A percentile compares a stretch with the other conserved stretches of the same genome.
Evolutionary conservation across 2,888 invertebrate species (phyloP).

Genomic region (Sylvicola cinctus): DNA sequence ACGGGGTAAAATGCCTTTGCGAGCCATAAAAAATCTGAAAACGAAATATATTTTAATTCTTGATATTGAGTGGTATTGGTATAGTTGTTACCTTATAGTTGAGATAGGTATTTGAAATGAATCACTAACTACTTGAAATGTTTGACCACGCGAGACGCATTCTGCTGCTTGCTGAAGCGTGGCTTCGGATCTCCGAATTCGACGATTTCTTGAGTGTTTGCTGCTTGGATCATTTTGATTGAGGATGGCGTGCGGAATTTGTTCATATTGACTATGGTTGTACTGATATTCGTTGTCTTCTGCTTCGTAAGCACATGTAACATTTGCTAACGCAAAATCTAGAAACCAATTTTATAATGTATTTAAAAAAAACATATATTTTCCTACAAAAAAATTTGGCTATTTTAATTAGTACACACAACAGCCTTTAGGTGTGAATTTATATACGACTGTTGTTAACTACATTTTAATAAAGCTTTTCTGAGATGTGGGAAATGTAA

Average conservation of each 20-base stretch:
- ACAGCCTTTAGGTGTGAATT: too few relatives aligned
- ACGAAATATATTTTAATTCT: conserved; percentile 3
- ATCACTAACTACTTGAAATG: conserved; percentile 71
- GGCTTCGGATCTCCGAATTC: conserved; percentile 54
- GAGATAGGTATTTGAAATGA: conserved; percentile 77
- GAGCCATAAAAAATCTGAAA: conserved; percentile 62
- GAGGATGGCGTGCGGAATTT: too few relatives aligned
- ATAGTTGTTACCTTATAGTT: conserved; percentile 39
- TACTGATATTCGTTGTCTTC: conserved; percentile 5
- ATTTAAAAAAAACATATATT: too few relatives aligned
- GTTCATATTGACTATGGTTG: too few relatives aligned
- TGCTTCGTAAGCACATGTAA: conserved; percentile 39
- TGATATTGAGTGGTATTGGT: background rate
- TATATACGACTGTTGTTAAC: too few relatives aligned
- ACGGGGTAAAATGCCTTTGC: conserved; percentile 61
- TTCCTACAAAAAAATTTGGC: too few relatives aligned
- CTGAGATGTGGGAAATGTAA: too few relatives aligned
- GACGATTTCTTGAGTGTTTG: conserved; percentile 9
- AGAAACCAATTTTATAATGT: conserved; percentile 14
- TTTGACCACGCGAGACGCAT: conserved; percentile 68
- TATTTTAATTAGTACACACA: too few relatives aligned
- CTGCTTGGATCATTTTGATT: too few relatives aligned
- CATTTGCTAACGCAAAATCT: conserved; percentile 34
- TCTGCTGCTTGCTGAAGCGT: conserved; percentile 63
- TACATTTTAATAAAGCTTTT: too few relatives aligned